Evolutionary conservation across 2,888 invertebrate genomes (phyloP).

Genomic region (Villa cingulata): DNA sequence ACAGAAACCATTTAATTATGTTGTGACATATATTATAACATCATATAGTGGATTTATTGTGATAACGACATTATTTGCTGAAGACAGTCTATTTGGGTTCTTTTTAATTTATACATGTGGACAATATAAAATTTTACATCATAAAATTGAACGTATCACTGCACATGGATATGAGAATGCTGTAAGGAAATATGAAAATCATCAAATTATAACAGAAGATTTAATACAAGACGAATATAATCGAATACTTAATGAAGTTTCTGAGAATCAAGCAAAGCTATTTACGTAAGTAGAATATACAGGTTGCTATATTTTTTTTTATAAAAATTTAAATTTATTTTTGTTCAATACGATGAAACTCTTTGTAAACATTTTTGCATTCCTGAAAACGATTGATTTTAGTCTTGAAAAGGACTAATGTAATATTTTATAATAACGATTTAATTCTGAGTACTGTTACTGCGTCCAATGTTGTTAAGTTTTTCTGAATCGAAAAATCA

Average conservation of each 20-base stretch:
- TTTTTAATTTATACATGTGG: slow-evolving; percentile 32
- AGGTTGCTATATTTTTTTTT: background rate
- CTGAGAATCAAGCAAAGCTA: slow-evolving; percentile 24
- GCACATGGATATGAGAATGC: slow-evolving; percentile 14
- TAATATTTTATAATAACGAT: too few relatives aligned
- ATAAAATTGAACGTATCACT: slow-evolving; percentile 22
- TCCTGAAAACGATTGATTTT: too few relatives aligned
- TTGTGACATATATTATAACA: slow-evolving; percentile 29
- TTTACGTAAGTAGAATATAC: slow-evolving; percentile 23
- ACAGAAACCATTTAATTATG: slow-evolving; percentile 23
- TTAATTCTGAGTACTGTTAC: too few relatives aligned
- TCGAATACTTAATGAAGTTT: slow-evolving; percentile 19
- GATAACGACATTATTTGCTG: slow-evolving; percentile 32
- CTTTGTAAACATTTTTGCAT: too few relatives aligned
- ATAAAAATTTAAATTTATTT: background rate
- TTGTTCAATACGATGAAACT: too few relatives aligned
- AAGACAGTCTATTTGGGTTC: slow-evolving; percentile 33
- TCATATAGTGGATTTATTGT: slow-evolving; percentile 31
- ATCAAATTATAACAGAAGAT: slow-evolving; percentile 4
- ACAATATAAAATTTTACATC: slow-evolving; percentile 28
- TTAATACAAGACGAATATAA: slow-evolving; percentile 16
- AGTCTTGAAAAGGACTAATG: too few relatives aligned
- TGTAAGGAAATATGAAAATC: slow-evolving; percentile 8
- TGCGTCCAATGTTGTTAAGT: too few relatives aligned
- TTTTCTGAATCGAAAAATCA: too few relatives aligned